A percentile compares a stretch with the other conserved stretches of the same genome.
These are phyloP conservation scores for Watsonalla binaria DNA, from an alignment of 2,888 invertebrate species.

Conservation along the genomic window DNA sequence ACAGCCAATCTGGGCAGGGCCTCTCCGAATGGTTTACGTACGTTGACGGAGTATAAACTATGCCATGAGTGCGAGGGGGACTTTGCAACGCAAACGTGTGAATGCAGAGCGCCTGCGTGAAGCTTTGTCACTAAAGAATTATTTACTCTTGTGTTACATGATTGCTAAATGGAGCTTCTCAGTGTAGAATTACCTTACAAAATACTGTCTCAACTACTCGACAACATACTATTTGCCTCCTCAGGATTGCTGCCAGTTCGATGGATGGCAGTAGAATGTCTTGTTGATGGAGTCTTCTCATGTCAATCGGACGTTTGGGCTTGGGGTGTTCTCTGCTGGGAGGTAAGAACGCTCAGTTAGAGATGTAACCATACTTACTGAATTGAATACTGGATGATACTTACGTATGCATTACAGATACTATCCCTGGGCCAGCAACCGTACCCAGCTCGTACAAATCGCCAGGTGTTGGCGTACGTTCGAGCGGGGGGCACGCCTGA, in stretches of 20 bases:
- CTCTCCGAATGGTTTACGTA: no score
- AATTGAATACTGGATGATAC: neutral
- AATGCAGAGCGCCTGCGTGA: no score
- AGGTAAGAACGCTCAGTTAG: constrained; percentile 58
- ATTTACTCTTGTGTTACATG: no score
- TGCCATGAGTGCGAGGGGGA: no score
- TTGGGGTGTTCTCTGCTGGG: constrained; percentile 96
- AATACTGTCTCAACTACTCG: neutral
- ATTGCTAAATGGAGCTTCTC: no score
- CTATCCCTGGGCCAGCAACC: constrained; percentile 97
- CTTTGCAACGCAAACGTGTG: no score
- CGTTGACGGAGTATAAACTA: no score
- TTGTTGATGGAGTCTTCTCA: constrained; percentile 97
- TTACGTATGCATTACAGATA: constrained; percentile 64
- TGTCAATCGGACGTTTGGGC: constrained; percentile 99
- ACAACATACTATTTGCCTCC: constrained; percentile 2
- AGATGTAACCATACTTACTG: neutral
- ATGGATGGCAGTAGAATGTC: constrained; percentile 99
- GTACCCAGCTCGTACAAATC: constrained; percentile 94
- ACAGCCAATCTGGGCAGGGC: no score
- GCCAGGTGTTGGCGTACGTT: constrained; percentile 94
- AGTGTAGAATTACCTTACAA: no score
- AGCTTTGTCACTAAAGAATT: no score
- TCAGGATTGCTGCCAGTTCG: constrained; percentile 92
- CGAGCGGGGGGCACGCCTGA: constrained; percentile 91